phyloP scores from a whole-genome alignment of 2,888 invertebrate species.

The Patella pellucida region DNA sequence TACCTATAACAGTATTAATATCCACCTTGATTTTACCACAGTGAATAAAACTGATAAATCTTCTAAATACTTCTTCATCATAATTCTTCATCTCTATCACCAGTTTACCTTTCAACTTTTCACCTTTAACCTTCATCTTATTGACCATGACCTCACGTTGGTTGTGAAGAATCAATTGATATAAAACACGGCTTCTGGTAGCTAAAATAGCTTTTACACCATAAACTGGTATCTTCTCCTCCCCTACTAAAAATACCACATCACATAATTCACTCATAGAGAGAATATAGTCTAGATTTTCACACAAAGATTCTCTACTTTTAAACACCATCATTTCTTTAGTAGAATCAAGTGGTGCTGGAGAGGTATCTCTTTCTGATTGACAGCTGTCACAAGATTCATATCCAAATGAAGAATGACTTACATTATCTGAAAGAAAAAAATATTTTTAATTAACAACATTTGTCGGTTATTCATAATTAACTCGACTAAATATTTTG shows the following conservation, averaged over 20 bases:
- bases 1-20: not conserved
- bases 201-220: slow-evolving; percentile 4
- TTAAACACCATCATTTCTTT: slow-evolving; percentile 3
- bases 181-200: not conserved
- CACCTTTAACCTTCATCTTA: not conserved
- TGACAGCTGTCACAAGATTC: not conserved
- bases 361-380: not conserved
- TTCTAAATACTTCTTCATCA: slow-evolving; percentile 8
- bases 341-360: not conserved
- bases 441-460: not conserved
- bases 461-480: too few species aligned
- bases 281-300: not conserved
- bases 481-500: too few species aligned
- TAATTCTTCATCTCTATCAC: not conserved
- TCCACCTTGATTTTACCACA: slow-evolving; percentile 1
- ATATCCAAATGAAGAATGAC: not conserved
- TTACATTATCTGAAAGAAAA: not conserved
- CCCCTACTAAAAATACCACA: not conserved
- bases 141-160: not conserved
- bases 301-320: slow-evolving; percentile 1
- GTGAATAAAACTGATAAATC: slow-evolving; percentile 5
- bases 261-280: not conserved
- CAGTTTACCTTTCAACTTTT: slow-evolving; percentile 5
- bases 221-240: not conserved
- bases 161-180: not conserved